Conservation (phyloP, 2,888 invertebrate genomes). For the Agonum fuliginosum region DNA sequence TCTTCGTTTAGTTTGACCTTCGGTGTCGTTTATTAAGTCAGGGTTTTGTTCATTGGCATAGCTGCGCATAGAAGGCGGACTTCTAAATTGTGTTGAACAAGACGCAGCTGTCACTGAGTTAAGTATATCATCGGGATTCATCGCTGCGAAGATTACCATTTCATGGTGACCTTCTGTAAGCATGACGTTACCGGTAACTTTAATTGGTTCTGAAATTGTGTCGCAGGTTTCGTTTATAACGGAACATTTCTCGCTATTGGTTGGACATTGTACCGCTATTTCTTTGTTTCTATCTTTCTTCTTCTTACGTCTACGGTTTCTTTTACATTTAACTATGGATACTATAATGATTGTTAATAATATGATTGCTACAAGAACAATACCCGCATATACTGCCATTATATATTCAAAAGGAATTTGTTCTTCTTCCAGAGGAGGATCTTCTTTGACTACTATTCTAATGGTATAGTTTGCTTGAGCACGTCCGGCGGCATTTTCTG, state of each 20-base stretch:
- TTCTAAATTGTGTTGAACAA: conserved; percentile 74
- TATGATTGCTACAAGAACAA: conserved; percentile 79
- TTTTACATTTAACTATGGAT: conserved; percentile 75
- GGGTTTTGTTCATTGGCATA: conserved; percentile 82
- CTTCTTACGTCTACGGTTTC: conserved; percentile 68
- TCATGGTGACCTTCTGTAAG: conserved; percentile 76
- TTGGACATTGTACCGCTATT: conserved; percentile 76
- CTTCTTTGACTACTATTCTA: conserved; percentile 83
- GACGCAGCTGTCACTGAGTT: conserved; percentile 66
- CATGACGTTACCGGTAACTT: conserved; percentile 74
- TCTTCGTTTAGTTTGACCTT: conserved; percentile 74
- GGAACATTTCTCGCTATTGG: conserved; percentile 62
- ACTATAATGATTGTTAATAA: conserved; percentile 81
- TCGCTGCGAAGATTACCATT: conserved; percentile 75
- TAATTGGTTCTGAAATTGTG: conserved; percentile 64
- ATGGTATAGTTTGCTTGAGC: conserved; percentile 88
- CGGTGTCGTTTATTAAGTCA: conserved; percentile 86
- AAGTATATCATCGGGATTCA: conserved; percentile 67
- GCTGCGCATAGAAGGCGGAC: conserved; percentile 76
- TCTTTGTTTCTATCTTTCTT: conserved; percentile 77
- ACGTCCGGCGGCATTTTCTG: conserved; percentile 89
- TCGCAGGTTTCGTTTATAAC: conserved; percentile 64
- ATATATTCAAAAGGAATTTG: conserved; percentile 82
- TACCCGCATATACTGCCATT: conserved; percentile 81
- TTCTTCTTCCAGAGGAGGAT: conserved; percentile 79